These are phyloP conservation scores for Taenioides sp. DNA, from an alignment of 2,797 vertebrate genomes.

Conservation along the genomic window DNA sequence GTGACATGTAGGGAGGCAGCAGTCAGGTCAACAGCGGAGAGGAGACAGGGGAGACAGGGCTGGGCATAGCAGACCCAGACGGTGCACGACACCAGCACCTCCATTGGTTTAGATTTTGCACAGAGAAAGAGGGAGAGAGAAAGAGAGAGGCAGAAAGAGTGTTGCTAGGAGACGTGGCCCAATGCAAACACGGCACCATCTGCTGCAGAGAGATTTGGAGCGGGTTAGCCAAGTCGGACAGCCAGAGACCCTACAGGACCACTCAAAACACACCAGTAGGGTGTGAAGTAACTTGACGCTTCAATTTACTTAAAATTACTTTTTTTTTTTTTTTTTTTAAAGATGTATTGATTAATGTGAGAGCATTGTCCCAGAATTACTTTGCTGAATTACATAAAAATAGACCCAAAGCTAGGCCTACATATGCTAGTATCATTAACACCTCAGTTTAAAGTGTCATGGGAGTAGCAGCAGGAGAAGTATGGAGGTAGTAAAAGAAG, in stretches of 20 bases:
- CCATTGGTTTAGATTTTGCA: conserved; percentile 54
- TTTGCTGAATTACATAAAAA: not conserved
- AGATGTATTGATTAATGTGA: not conserved
- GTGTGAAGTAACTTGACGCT: conserved; percentile 3
- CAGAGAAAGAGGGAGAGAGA: conserved; percentile 30
- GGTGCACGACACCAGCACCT: conserved; percentile 62
- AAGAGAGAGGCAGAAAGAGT: conserved; percentile 37
- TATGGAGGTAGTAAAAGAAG: not conserved
- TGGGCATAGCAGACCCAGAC: conserved; percentile 58
- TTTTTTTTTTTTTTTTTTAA: not conserved
- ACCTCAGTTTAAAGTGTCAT: not conserved
- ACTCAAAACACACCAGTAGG: conserved; percentile 40
- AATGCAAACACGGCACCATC: conserved; percentile 78
- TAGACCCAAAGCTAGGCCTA: not conserved
- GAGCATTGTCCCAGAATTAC: not conserved
- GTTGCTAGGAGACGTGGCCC: conserved; percentile 80
- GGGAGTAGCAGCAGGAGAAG: conserved; percentile 1
- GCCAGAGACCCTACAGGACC: conserved; percentile 39
- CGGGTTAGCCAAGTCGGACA: conserved; percentile 63
- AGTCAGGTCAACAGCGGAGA: conserved; percentile 48
- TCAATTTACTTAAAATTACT: not conserved
- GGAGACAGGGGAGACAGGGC: conserved; percentile 36
- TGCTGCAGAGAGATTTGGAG: conserved; percentile 72
- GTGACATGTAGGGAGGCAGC: conserved; percentile 41
- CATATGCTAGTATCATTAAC: not conserved